Conservation (phyloP, 2,797 vertebrate genomes). For the Danio choprae region DNA sequence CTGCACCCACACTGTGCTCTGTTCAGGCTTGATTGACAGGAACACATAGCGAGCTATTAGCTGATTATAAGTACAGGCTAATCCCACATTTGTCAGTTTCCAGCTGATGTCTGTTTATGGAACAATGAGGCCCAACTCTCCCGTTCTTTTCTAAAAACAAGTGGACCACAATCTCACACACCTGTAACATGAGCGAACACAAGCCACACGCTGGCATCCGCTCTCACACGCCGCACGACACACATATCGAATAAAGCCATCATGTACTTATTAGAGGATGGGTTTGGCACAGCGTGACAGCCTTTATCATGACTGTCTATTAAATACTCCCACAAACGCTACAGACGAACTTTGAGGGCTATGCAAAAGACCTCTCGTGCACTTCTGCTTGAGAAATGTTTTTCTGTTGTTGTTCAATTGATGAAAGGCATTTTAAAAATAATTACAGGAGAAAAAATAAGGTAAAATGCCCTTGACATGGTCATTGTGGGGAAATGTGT, state of each 20-base stretch:
- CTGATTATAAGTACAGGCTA: constrained; percentile 60
- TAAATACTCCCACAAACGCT: constrained; percentile 55
- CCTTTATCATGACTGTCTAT: constrained; percentile 62
- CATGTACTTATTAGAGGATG: constrained; percentile 74
- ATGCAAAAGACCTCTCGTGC: neutral
- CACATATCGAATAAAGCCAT: constrained; percentile 76
- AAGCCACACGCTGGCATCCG: constrained; percentile 74
- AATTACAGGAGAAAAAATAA: neutral
- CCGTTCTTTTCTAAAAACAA: constrained; percentile 65
- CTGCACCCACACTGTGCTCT: constrained; percentile 46
- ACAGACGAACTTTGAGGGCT: constrained; percentile 51
- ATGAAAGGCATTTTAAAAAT: neutral
- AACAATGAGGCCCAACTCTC: constrained; percentile 65
- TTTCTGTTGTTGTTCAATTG: neutral
- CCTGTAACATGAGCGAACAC: constrained; percentile 76
- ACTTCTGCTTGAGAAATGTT: neutral
- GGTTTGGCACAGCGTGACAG: constrained; percentile 66
- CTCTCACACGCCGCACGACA: constrained; percentile 77
- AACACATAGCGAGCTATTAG: constrained; percentile 71
- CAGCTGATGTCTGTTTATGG: constrained; percentile 72
- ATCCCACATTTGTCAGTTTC: constrained; percentile 71
- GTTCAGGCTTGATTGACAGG: constrained; percentile 74
- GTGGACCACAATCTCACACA: constrained; percentile 72
- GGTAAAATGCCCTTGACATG: constrained; percentile 28
- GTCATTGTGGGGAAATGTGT: constrained; percentile 13